Conservation (phyloP, 2,113 vertebrate species). For the Amblyornis subalaris region DNA sequence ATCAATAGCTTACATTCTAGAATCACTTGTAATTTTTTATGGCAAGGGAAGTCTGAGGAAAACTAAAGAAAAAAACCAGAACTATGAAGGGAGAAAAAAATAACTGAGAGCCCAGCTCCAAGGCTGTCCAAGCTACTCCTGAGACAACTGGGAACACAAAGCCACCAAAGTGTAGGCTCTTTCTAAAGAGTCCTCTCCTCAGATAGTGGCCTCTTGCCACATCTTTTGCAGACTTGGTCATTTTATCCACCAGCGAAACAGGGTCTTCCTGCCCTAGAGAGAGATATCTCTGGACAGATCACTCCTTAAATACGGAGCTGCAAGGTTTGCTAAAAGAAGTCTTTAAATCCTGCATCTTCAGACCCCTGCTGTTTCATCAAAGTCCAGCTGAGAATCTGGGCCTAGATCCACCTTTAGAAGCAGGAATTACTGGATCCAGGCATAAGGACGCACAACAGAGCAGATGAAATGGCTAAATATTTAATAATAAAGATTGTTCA, state of each 20-base stretch:
- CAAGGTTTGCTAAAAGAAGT: background rate
- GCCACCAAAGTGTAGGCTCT: background rate
- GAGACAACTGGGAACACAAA: background rate
- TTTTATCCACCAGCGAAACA: background rate
- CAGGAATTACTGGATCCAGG: background rate
- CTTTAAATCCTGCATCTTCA: background rate
- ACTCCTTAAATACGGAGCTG: background rate
- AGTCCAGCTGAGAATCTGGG: background rate
- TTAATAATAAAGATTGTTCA: slow-evolving; percentile 51
- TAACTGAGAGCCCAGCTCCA: background rate
- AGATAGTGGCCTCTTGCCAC: background rate
- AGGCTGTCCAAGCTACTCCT: background rate
- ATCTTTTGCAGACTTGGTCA: background rate
- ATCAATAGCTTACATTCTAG: background rate
- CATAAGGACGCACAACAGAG: background rate
- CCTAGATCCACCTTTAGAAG: background rate
- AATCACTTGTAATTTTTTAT: background rate
- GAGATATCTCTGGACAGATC: background rate
- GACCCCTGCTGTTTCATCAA: background rate
- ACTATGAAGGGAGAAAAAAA: background rate
- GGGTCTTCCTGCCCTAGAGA: background rate
- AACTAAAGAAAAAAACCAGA: background rate
- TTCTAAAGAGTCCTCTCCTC: background rate
- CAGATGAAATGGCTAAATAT: slow-evolving; percentile 28
- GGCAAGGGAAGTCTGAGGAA: background rate